Percentiles rank a stretch among this genome's conserved stretches.
phyloP scores from a whole-genome alignment of 1,140 invertebrate species.

The Nasonia longicornis region DNA sequence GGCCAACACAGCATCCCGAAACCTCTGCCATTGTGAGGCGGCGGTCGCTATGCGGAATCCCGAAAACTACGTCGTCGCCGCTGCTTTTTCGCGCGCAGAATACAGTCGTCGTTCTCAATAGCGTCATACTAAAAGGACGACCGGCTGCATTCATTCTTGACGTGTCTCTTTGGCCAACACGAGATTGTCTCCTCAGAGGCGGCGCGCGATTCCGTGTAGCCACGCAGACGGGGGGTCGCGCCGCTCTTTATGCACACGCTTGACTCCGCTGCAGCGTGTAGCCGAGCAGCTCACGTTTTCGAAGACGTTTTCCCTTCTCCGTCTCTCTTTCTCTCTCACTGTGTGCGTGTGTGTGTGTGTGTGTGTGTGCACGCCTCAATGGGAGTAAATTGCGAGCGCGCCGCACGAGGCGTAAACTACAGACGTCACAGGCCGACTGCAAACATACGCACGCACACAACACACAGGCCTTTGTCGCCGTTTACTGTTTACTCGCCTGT shows the following conservation, averaged over 20 bases:
- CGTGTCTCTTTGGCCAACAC: constrained; percentile 8
- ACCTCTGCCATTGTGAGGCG: constrained; percentile 11
- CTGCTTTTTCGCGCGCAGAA: background rate
- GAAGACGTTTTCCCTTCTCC: background rate
- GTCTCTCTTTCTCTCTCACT: background rate
- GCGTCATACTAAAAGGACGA: background rate
- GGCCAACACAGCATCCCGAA: constrained; percentile 56
- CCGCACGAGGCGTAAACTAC: constrained; percentile 44
- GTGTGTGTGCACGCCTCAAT: background rate
- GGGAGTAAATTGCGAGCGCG: constrained; percentile 10
- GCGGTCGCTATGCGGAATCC: background rate
- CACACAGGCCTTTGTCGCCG: constrained; percentile 4
- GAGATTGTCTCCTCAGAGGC: constrained; percentile 33
- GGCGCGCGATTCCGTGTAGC: constrained; percentile 32
- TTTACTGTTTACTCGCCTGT: constrained; percentile 21
- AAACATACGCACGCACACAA: background rate
- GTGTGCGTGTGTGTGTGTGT: background rate
- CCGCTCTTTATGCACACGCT: constrained; percentile 2
- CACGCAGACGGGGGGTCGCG: constrained; percentile 17
- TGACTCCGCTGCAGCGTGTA: background rate
- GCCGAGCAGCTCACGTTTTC: background rate
- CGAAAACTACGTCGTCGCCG: constrained; percentile 8
- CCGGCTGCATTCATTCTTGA: background rate
- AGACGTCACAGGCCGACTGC: constrained; percentile 37
- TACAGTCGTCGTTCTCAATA: background rate